These are phyloP conservation scores for Rhabdornis inornatus DNA, from an alignment of 2,113 vertebrate species.

Conservation along the genomic window DNA sequence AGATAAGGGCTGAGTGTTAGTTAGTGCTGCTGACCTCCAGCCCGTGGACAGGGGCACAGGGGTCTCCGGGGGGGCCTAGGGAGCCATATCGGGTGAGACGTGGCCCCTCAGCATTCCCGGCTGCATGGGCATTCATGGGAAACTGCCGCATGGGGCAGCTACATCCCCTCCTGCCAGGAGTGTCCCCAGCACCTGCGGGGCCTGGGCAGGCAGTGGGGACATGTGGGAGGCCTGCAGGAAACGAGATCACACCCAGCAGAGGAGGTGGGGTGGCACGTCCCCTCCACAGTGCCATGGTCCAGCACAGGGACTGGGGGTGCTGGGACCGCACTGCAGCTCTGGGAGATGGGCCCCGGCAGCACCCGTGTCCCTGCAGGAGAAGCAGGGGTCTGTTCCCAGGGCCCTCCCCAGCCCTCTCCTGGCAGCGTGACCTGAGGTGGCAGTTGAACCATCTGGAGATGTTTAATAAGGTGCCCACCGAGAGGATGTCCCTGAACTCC, in stretches of 20 bases:
- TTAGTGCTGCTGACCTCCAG: background rate
- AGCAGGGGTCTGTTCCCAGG: background rate
- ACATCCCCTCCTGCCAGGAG: accelerated
- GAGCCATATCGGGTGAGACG: accelerated
- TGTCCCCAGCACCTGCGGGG: background rate
- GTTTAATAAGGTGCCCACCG: background rate
- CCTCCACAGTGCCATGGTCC: accelerated
- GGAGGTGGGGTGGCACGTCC: background rate
- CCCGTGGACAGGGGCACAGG: accelerated
- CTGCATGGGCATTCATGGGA: background rate
- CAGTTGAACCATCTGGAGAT: background rate
- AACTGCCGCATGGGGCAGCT: background rate
- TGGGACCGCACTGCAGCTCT: background rate
- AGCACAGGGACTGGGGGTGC: background rate
- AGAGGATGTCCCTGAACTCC: background rate
- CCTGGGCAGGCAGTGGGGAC: background rate
- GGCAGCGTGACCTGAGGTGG: background rate
- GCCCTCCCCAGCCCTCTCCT: background rate
- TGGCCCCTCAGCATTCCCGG: accelerated
- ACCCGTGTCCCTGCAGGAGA: accelerated
- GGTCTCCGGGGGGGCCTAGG: background rate
- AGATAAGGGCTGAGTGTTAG: constrained; percentile 5
- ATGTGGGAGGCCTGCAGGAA: background rate
- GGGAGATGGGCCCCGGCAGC: background rate
- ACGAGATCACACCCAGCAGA: background rate